Percentiles rank a stretch among this genome's conserved stretches.
Evolutionary conservation across 1,140 invertebrate species (phyloP).

Genomic region (Bombyx mori): DNA sequence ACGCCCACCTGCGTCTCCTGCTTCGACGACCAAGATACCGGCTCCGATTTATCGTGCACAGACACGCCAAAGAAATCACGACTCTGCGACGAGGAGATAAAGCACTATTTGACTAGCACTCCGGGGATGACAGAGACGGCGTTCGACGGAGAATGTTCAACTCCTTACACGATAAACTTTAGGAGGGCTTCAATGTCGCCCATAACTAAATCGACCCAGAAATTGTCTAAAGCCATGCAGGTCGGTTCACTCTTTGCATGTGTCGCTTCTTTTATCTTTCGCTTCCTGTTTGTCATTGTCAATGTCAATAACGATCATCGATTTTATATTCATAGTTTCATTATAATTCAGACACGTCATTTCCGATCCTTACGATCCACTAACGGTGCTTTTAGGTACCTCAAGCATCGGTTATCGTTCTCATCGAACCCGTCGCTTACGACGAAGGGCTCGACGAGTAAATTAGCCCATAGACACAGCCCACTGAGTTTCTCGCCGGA

Average conservation of each 20-base stretch:
- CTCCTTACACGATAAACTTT: constrained; percentile 63
- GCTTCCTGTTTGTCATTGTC: constrained; percentile 9
- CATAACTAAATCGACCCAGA: constrained; percentile 86
- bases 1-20: constrained; percentile 60
- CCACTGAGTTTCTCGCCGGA: no score
- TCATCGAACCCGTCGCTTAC: no score
- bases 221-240: constrained; percentile 90
- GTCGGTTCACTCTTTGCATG: constrained; percentile 63
- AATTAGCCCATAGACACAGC: no score
- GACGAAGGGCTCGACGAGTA: no score
- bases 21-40: constrained; percentile 50
- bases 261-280: constrained; percentile 23
- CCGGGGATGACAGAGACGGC: constrained; percentile 57
- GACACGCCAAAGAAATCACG: constrained; percentile 44
- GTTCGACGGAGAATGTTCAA: constrained; percentile 43
- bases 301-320: neutral
- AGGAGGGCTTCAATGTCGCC: constrained; percentile 86
- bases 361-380: no score
- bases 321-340: no score
- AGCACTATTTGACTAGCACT: constrained; percentile 71
- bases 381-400: no score
- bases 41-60: constrained; percentile 26
- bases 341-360: no score
- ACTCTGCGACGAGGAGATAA: constrained; percentile 22
- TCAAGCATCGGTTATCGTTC: no score